Conservation (phyloP, 2,888 invertebrate species). For the Drosophila leonis region DNA sequence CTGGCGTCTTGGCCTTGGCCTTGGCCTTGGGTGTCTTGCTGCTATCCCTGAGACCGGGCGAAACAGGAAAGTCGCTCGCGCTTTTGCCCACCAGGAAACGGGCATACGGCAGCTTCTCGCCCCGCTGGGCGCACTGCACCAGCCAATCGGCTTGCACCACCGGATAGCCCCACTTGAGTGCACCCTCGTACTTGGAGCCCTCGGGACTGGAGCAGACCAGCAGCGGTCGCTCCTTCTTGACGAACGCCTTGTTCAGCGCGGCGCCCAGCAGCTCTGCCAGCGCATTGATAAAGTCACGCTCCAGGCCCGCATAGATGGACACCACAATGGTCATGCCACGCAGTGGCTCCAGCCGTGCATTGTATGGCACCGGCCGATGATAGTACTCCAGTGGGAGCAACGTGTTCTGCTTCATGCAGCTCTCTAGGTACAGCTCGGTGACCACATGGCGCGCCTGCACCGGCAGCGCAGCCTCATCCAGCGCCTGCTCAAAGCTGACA, state of each 20-base stretch:
- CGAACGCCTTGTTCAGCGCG: constrained; percentile 89
- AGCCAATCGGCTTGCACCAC: constrained; percentile 93
- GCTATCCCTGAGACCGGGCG: constrained; percentile 59
- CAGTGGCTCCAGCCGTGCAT: constrained; percentile 86
- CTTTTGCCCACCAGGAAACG: constrained; percentile 88
- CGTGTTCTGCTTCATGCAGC: constrained; percentile 86
- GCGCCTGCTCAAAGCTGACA: constrained; percentile 86
- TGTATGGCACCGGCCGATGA: constrained; percentile 88
- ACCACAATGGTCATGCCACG: constrained; percentile 91
- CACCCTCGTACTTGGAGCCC: constrained; percentile 94
- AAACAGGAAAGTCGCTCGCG: constrained; percentile 74
- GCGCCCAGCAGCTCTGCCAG: constrained; percentile 91
- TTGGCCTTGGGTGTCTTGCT: no score
- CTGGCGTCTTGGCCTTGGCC: not conserved
- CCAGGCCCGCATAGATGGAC: constrained; percentile 91
- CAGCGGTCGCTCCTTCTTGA: constrained; percentile 91
- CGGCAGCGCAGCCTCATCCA: constrained; percentile 69
- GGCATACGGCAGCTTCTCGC: constrained; percentile 87
- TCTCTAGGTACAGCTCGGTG: constrained; percentile 84
- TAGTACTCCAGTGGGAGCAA: constrained; percentile 89
- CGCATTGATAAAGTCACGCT: constrained; percentile 90
- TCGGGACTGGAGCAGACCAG: constrained; percentile 90
- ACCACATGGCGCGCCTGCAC: constrained; percentile 81
- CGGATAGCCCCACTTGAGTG: constrained; percentile 93
- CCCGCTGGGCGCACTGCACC: constrained; percentile 88